A percentile compares a stretch with the other conserved stretches of the same genome.
These are phyloP conservation scores for Gari tellinella DNA, from an alignment of 2,888 invertebrate genomes.

Conservation along the genomic window DNA sequence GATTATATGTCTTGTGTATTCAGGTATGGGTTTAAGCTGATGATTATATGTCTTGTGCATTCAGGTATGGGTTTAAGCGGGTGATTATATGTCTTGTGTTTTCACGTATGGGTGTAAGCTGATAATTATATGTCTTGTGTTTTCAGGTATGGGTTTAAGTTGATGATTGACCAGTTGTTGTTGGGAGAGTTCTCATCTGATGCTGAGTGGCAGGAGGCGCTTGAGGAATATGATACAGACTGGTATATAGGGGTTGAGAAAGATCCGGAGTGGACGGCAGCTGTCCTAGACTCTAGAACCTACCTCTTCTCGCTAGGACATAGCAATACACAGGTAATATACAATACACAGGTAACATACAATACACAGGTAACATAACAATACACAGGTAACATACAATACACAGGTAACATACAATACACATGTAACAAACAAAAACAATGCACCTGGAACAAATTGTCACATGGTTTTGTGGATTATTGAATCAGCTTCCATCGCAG, in stretches of 20 bases:
- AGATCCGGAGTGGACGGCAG: slow-evolving; percentile 82
- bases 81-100: no score
- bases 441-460: slow-evolving; percentile 76
- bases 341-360: not conserved
- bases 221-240: slow-evolving; percentile 82
- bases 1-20: no score
- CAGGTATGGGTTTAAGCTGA: slow-evolving; percentile 84
- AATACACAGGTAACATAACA: slow-evolving; percentile 54
- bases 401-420: not conserved
- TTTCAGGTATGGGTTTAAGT: slow-evolving; percentile 84
- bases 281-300: slow-evolving; percentile 81
- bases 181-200: slow-evolving; percentile 78
- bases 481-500: no score
- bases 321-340: slow-evolving; percentile 75
- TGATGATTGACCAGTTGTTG: slow-evolving; percentile 85
- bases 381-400: slow-evolving; percentile 70
- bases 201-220: slow-evolving; percentile 82
- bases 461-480: no score
- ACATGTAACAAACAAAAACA: slow-evolving; percentile 61
- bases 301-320: slow-evolving; percentile 83
- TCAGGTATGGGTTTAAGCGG: no score
- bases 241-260: slow-evolving; percentile 84
- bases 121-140: no score
- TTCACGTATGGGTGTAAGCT: no score
- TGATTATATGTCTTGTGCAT: no score